Evolutionary conservation across 2,797 vertebrate genomes (phyloP), one percentile per base, ranked within the genome.

Genomic region (Rhynchonycteris naso): DNA sequence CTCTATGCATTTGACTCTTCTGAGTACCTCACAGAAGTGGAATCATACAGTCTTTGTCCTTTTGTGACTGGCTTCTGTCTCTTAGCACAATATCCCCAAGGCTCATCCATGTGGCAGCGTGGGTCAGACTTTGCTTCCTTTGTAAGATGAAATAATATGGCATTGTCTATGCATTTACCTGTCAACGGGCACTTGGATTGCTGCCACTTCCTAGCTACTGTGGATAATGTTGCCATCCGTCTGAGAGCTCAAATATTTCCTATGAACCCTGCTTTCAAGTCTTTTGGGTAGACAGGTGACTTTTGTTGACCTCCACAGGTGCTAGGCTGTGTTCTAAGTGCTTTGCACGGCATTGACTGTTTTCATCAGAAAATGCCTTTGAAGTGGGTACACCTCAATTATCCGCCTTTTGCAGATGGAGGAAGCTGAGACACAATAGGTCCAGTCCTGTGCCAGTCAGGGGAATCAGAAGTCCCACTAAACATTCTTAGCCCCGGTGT

Each of bases 141-240:
- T 38, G 43, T 38, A 21, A 26, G 6, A 30, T 4, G 21, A 47
- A 52, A 10, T 7, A 10, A 2, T 24, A 7, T 19, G 58, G n/a
- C 58, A 3, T 43, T 4, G 59, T 52, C 79, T 38, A 28, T 24
- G 24, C 82, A 1, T 12, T 26, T 33, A 21, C 50, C 24, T 28
- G 61, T 38, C 26, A 0, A 0, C 11, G 79, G 76, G 1, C 19
- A 0, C 66, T 12, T 10, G 86, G 59, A 14, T 33, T 38, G 30
- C 76, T 24, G 47, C n/a, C 47, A 1, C 43, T 43, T 33, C 33
- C 24, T 8, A 65, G 85, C 85, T 10, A 0, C 8, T 19, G 68
- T 16, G 38, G 43, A 8, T 7, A 22, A 5, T 0, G 7, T 52
- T 5, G 4, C 68, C 21, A 0, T 11, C n/a, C 26, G 43, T 18